Conservation (phyloP, 1,140 invertebrate species). For the Musca domestica region DNA sequence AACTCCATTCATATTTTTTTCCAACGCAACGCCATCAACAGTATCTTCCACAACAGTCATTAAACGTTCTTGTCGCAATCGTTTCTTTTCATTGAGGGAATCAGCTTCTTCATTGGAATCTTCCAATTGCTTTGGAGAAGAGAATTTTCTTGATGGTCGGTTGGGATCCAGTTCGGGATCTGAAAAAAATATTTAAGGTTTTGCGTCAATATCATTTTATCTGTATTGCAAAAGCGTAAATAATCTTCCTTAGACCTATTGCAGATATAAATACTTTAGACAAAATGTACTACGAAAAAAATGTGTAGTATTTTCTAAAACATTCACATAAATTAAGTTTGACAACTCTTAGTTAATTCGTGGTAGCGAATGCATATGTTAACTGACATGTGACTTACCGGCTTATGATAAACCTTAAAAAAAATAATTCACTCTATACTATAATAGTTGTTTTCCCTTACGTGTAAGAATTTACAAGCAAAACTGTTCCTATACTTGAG, state of each 20-base stretch:
- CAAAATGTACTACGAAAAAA: background rate
- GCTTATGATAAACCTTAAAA: too few species aligned
- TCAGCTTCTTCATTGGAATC: slow-evolving; percentile 55
- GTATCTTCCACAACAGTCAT: slow-evolving; percentile 53
- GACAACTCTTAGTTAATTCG: background rate
- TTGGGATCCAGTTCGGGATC: slow-evolving; percentile 60
- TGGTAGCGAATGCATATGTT: too few species aligned
- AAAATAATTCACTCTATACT: too few species aligned
- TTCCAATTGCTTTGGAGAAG: slow-evolving; percentile 58
- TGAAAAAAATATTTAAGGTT: slow-evolving; percentile 23
- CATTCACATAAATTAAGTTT: background rate
- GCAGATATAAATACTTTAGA: background rate
- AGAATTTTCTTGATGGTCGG: slow-evolving; percentile 65
- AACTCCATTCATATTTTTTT: slow-evolving; percentile 52
- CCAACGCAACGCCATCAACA: slow-evolving; percentile 56
- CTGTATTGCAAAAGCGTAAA: background rate
- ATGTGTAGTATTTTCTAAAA: background rate
- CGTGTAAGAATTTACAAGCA: too few species aligned
- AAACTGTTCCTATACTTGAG: too few species aligned
- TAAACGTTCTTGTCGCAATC: slow-evolving; percentile 54
- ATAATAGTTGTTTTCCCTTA: too few species aligned
- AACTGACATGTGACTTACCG: too few species aligned
- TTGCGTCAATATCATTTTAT: background rate
- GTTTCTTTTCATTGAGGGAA: slow-evolving; percentile 57
- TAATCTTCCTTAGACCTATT: background rate